Conservation (phyloP, 2,113 vertebrate genomes). For the Phylloscopus whistleri region DNA sequence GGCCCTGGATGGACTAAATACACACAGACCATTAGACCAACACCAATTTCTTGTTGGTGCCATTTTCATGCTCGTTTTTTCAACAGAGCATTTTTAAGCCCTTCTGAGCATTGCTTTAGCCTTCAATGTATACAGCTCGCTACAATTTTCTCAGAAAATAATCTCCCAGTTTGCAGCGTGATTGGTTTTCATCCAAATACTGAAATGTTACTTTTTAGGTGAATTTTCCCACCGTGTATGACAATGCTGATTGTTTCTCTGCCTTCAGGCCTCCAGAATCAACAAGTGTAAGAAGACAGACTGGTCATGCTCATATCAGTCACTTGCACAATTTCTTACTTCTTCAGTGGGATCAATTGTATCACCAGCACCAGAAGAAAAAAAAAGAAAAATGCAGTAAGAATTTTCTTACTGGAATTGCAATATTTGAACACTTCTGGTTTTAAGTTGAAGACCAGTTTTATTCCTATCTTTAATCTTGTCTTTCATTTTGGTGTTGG, state of each 20-base stretch:
- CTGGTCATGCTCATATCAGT: background rate
- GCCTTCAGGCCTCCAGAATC: background rate
- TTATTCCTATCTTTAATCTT: background rate
- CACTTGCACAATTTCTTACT: background rate
- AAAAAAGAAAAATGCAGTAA: background rate
- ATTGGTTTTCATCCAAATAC: background rate
- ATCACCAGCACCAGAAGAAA: background rate
- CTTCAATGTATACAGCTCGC: background rate
- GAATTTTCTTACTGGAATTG: background rate
- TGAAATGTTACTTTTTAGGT: background rate
- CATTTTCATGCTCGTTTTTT: background rate
- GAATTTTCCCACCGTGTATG: background rate
- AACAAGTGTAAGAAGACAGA: background rate
- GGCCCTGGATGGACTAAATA: background rate
- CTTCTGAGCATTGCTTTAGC: background rate
- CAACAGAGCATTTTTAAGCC: background rate
- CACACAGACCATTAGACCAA: background rate
- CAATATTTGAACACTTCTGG: background rate
- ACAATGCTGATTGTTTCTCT: background rate
- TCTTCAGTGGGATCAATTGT: background rate
- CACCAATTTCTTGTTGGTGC: background rate
- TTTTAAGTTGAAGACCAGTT: background rate
- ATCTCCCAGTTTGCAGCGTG: background rate
- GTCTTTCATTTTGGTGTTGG: background rate
- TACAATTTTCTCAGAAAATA: background rate